Evolutionary conservation across 1,140 invertebrate genomes (phyloP).

Genomic region (Nomia melanderi): DNA sequence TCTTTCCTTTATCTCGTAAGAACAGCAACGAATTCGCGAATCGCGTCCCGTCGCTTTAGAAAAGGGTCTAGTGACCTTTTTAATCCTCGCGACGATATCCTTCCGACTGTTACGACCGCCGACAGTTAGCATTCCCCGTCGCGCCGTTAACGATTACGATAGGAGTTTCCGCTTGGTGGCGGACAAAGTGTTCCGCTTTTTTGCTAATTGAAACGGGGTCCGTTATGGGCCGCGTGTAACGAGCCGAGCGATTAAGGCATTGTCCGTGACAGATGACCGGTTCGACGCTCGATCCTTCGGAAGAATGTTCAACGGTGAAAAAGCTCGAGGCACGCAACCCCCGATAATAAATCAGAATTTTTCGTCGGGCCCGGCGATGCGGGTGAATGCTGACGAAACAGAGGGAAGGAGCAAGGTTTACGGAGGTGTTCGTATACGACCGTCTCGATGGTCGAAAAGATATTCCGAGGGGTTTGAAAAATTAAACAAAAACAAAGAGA

Average conservation of each 20-base stretch:
- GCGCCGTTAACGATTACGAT: slow-evolving; percentile 17
- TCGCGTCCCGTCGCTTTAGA: background rate
- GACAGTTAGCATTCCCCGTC: background rate
- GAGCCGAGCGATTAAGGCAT: slow-evolving; percentile 56
- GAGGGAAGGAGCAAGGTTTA: too few species aligned
- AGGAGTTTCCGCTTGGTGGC: background rate
- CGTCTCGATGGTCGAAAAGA: slow-evolving; percentile 14
- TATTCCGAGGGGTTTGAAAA: slow-evolving; percentile 60
- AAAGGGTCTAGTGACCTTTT: background rate
- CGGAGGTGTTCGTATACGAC: slow-evolving; percentile 2
- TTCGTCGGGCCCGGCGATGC: slow-evolving; percentile 30
- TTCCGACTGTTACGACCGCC: background rate
- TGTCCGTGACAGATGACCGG: slow-evolving; percentile 42
- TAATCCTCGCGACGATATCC: background rate
- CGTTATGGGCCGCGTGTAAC: slow-evolving; percentile 21
- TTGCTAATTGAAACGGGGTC: background rate
- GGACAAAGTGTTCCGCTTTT: background rate
- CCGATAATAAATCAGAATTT: slow-evolving; percentile 62
- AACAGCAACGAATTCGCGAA: background rate
- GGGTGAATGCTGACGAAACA: slow-evolving; percentile 23
- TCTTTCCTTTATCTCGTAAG: slow-evolving; percentile 16
- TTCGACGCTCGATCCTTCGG: slow-evolving; percentile 6
- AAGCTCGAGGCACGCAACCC: slow-evolving; percentile 32
- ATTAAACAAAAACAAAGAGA: slow-evolving; percentile 67
- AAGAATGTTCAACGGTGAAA: slow-evolving; percentile 32